phyloP scores from a whole-genome alignment of 2,797 vertebrate species.

The Hydrocynus forskahlii region DNA sequence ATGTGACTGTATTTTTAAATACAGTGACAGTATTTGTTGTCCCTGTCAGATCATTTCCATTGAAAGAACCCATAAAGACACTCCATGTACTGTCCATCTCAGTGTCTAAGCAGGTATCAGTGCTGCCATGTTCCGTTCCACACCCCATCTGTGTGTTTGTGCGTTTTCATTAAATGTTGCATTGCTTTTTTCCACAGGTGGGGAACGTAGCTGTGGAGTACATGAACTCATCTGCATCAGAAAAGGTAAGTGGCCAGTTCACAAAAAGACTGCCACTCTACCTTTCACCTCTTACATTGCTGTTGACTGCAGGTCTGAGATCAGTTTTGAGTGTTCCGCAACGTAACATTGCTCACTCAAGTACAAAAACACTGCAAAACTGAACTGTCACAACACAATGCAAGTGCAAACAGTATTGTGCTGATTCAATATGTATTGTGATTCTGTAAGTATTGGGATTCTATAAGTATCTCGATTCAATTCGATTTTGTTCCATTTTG shows the following conservation, averaged over 20 bases:
- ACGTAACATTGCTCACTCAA: no score
- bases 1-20: no score
- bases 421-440: no score
- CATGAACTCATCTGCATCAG: constrained; percentile 98
- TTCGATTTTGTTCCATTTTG: no score
- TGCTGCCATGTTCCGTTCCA: neutral
- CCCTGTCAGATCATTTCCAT: neutral
- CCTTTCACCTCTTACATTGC: constrained; percentile 24
- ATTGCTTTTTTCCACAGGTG: constrained; percentile 86
- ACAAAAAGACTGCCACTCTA: constrained; percentile 5
- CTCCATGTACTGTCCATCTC: neutral
- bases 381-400: no score
- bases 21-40: neutral
- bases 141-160: constrained; percentile 29
- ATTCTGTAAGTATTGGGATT: no score
- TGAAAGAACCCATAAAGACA: neutral
- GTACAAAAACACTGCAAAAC: no score
- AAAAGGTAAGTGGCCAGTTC: constrained; percentile 86
- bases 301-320: neutral
- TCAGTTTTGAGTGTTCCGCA: neutral
- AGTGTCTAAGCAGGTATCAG: constrained; percentile 7
- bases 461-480: no score
- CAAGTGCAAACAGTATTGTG: no score
- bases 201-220: constrained; percentile 96
- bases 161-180: constrained; percentile 68